Percentiles rank a stretch among this genome's conserved stretches.
Evolutionary conservation across 2,113 vertebrate genomes (phyloP).

Genomic region (Serinus canaria): DNA sequence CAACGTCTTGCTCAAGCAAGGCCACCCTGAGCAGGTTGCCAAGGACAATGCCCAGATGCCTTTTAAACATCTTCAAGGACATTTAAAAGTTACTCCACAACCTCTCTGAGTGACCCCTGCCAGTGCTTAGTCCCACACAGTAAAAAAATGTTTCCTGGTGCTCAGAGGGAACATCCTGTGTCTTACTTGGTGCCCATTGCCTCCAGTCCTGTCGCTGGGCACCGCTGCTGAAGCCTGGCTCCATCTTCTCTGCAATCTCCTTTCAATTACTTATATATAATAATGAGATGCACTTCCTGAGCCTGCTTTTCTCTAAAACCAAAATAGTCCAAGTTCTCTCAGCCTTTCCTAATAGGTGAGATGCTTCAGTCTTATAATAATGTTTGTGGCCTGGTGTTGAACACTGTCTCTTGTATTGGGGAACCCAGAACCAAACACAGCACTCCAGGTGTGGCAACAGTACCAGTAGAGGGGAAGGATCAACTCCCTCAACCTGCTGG

Average conservation of each 20-base stretch:
- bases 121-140: background rate
- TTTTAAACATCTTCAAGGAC: background rate
- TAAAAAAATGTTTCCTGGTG: background rate
- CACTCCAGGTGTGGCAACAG: background rate
- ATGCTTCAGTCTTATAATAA: background rate
- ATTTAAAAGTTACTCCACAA: background rate
- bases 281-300: background rate
- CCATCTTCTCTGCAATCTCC: background rate
- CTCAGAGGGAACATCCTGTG: background rate
- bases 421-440: background rate
- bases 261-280: background rate
- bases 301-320: background rate
- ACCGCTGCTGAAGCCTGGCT: background rate
- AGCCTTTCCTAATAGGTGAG: background rate
- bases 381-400: background rate
- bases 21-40: background rate
- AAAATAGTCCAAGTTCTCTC: background rate
- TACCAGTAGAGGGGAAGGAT: background rate
- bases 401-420: background rate
- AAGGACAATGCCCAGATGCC: accelerated
- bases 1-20: background rate
- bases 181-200: background rate
- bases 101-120: background rate
- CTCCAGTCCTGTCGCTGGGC: background rate
- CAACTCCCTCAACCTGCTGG: background rate